These are phyloP conservation scores for Abscondita cerata DNA, from an alignment of 2,888 invertebrate genomes.

Conservation along the genomic window DNA sequence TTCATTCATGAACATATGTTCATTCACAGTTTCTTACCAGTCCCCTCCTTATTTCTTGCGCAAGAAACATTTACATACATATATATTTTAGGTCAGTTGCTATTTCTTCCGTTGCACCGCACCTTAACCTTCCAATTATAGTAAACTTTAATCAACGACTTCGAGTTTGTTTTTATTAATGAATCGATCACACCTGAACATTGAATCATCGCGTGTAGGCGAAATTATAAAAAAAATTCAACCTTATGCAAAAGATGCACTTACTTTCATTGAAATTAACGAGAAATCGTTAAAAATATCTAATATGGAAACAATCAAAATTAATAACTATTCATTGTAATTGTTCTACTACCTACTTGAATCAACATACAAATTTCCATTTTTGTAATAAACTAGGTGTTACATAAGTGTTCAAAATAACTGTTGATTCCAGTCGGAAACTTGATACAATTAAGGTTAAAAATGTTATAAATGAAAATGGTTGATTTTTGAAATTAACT, in stretches of 20 bases:
- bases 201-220: constrained; percentile 51
- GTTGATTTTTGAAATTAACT: no score
- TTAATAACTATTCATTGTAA: no score
- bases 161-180: constrained; percentile 56
- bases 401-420: no score
- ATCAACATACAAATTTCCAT: no score
- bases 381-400: neutral
- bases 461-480: no score
- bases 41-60: constrained; percentile 44
- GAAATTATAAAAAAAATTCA: constrained; percentile 36
- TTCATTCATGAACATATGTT: constrained; percentile 56
- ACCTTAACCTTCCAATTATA: constrained; percentile 57
- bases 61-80: constrained; percentile 48
- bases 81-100: constrained; percentile 52
- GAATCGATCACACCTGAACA: constrained; percentile 57
- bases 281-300: neutral
- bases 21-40: constrained; percentile 51
- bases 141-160: constrained; percentile 57
- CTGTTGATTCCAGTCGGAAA: no score
- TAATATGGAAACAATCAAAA: no score
- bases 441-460: no score
- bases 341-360: no score
- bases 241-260: constrained; percentile 26
- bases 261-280: constrained; percentile 21
- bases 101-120: constrained; percentile 52